phyloP scores from a whole-genome alignment of 2,888 invertebrate genomes.

The Philaethria dido region DNA sequence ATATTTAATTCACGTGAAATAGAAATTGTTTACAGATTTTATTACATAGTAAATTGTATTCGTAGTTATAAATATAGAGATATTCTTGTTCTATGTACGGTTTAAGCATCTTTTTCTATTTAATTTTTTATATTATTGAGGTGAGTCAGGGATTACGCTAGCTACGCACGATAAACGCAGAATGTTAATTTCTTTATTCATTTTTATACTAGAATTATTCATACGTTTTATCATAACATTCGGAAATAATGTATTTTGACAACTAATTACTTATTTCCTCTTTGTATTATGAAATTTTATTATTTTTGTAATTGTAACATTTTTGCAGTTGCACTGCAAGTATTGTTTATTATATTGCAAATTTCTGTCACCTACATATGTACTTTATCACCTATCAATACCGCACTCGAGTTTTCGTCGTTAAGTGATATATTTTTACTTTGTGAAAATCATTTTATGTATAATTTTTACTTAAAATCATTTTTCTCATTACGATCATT shows the following conservation, averaged over 20 bases:
- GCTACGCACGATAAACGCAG: background rate
- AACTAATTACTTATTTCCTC: too few species aligned
- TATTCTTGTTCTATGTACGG: slow-evolving; percentile 1
- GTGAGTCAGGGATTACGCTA: background rate
- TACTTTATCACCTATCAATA: background rate
- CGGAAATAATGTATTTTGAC: too few species aligned
- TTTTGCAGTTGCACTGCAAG: background rate
- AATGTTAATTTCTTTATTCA: too few species aligned
- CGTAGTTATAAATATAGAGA: slow-evolving; percentile 1
- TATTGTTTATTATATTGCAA: too few species aligned
- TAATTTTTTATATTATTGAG: background rate
- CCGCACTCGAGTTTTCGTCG: background rate
- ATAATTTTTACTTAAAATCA: background rate
- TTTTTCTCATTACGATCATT: background rate
- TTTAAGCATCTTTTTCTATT: slow-evolving; percentile 1
- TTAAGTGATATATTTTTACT: slow-evolving; percentile 4
- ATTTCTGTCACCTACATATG: background rate
- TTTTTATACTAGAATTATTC: too few species aligned
- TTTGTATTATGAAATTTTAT: background rate
- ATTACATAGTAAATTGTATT: slow-evolving; percentile 16
- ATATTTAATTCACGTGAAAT: slow-evolving; percentile 1
- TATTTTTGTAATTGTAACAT: background rate
- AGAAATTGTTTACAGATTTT: slow-evolving; percentile 18
- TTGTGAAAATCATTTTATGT: background rate
- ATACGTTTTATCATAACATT: too few species aligned